Conservation (phyloP, 2,797 vertebrate species). For the Merluccius polli region DNA sequence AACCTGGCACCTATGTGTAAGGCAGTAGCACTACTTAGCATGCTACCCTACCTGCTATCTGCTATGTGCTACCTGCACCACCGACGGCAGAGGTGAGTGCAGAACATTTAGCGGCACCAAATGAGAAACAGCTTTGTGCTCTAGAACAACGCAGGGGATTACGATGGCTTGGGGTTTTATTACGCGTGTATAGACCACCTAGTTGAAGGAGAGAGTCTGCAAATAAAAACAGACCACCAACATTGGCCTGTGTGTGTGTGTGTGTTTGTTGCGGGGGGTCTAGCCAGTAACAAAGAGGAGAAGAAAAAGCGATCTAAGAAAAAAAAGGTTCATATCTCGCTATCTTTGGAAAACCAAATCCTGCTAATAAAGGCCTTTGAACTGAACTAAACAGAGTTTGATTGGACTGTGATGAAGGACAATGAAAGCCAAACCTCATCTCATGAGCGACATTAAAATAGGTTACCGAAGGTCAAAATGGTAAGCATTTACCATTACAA, state of each 20-base stretch:
- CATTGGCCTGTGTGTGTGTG: slow-evolving; percentile 18
- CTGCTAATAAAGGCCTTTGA: too few relatives aligned
- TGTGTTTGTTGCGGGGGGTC: slow-evolving; percentile 1
- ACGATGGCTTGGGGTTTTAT: slow-evolving; percentile 21
- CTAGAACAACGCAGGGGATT: slow-evolving; percentile 18
- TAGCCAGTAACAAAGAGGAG: not conserved
- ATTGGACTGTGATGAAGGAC: too few relatives aligned
- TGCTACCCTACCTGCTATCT: not conserved
- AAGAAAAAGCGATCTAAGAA: not conserved
- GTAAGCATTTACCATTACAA: too few relatives aligned
- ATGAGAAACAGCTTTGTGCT: slow-evolving; percentile 19
- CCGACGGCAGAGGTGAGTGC: not conserved
- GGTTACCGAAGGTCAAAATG: too few relatives aligned
- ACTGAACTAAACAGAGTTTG: too few relatives aligned
- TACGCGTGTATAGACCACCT: slow-evolving; percentile 43
- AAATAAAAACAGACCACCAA: slow-evolving; percentile 47
- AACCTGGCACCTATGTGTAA: not conserved
- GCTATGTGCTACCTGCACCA: not conserved
- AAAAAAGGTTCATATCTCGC: not conserved
- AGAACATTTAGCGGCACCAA: not conserved
- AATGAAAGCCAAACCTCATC: too few relatives aligned
- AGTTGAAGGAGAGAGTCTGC: slow-evolving; percentile 24
- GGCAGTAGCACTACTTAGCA: not conserved
- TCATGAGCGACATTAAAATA: too few relatives aligned
- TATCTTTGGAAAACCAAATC: not conserved